Base-by-base conservation (phyloP, 2,113 vertebrate genomes). In the Pardalotus punctatus region DNA sequence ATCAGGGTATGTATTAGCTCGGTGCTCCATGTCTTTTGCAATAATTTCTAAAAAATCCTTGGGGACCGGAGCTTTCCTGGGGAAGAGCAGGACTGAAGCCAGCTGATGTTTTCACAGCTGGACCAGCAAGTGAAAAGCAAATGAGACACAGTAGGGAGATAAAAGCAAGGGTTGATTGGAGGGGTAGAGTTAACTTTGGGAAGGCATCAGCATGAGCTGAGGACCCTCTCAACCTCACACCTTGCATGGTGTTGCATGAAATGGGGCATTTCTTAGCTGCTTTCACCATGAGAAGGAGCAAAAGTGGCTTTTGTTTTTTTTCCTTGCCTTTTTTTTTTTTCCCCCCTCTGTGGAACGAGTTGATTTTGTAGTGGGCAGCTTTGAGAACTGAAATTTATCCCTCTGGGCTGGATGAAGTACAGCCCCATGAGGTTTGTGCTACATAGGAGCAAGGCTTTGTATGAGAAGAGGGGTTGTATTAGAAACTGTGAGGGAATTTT, bases 291-390 rank as follows among this genome's bases (percentile, higher is more conserved):
- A 38, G 42, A 70, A 70, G 11, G 14, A n/a, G 42, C 14, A 33
- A 36, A 81, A 79, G 29, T 65, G 4, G 9, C 4, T 11, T 16
- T 14, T 11, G 6, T 25, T 7, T 4, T 14, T 35, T 33, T n/a
- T 16, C 2, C 19, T n/a, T n/a, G n/a, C n/a, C 4, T 9, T 12
- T 14, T 7, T 15, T 27, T 5, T 36, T 12, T 8, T 5, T 11
- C 21, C 19, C 10, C 6, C 3, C 0, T 2, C 10, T 12, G 4
- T 38, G 35, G 19, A 74, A 10, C 18, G 5, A 23, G 2, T 57
- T 35, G 5, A 7, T 86, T 91, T n/a, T 64, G 17, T 64, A 53
- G 16, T 25, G 14, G 21, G 5, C 19, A 51, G 1, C 43, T 62
- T 89, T 47, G 51, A 38, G 47, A 86, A 73, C 12, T 86, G 50